Percentiles rank a stretch among this genome's conserved stretches.
Evolutionary conservation across 2,113 vertebrate species (phyloP).

Genomic region (Ia io): DNA sequence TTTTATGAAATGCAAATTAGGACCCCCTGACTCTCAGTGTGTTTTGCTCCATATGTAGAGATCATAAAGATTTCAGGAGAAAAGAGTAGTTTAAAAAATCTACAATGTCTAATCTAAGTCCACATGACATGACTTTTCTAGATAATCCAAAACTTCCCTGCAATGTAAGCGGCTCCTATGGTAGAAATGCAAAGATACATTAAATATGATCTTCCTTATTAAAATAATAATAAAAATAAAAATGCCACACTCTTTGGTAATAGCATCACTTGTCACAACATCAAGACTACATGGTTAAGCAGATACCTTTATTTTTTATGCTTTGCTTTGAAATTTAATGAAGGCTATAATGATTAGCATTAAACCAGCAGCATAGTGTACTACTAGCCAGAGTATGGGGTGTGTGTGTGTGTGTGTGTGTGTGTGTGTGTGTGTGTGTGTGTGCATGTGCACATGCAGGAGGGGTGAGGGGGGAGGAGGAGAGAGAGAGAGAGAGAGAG

Average conservation of each 20-base stretch:
- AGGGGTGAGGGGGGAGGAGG: too few species aligned
- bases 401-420: not conserved
- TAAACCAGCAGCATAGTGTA: not conserved
- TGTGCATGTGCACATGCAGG: too few species aligned
- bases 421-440: too few species aligned
- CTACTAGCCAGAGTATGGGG: not conserved
- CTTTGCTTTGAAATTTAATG: not conserved
- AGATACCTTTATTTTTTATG: not conserved
- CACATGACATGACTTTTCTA: not conserved
- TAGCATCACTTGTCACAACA: not conserved
- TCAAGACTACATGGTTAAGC: not conserved
- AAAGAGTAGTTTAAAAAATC: not conserved
- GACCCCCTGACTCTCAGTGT: not conserved
- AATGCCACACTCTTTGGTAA: not conserved
- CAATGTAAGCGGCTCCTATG: not conserved
- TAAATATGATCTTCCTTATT: not conserved
- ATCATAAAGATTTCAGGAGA: not conserved
- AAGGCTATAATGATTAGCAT: not conserved
- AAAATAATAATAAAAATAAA: not conserved
- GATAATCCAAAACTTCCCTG: not conserved
- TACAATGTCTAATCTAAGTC: not conserved
- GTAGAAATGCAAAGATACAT: not conserved
- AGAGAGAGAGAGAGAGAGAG: too few species aligned
- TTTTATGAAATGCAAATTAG: not conserved
- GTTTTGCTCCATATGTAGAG: not conserved